phyloP scores from a whole-genome alignment of 64 coral and sea anemone genomes.

The Montipora efflorescens region DNA sequence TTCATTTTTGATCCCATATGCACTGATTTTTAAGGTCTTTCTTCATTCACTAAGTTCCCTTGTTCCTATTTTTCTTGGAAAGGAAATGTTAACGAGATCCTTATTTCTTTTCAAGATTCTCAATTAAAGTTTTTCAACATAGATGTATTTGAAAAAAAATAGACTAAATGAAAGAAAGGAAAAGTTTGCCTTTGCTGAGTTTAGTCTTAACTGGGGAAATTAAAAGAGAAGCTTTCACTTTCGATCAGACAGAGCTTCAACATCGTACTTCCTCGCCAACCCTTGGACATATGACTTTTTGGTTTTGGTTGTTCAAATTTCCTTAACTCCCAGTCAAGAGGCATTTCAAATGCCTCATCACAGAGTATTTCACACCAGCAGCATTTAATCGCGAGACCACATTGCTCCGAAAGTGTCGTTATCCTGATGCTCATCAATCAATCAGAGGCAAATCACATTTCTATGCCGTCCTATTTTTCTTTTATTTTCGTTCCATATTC shows the following conservation, averaged over 20 bases:
- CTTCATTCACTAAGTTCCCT: not conserved
- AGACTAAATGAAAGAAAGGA: no score
- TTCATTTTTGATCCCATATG: not conserved
- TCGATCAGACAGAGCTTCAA: not conserved
- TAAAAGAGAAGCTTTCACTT: not conserved
- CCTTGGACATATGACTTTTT: no score
- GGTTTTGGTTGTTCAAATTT: no score
- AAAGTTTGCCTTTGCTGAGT: not conserved
- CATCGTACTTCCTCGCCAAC: not conserved
- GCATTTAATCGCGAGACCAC: no score
- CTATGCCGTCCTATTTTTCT: not conserved
- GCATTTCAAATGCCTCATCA: no score
- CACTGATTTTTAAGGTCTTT: not conserved
- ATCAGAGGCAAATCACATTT: not conserved
- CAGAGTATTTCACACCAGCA: no score
- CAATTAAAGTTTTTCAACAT: not conserved
- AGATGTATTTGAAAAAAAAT: not conserved
- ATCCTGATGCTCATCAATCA: no score
- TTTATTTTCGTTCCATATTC: not conserved
- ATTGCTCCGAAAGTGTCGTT: no score
- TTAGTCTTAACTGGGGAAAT: not conserved
- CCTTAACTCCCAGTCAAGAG: no score
- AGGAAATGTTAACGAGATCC: not conserved
- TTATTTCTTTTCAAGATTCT: not conserved
- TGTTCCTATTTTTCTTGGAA: not conserved